Conservation (phyloP, 2,113 vertebrate species). For the Gobius niger region DNA sequence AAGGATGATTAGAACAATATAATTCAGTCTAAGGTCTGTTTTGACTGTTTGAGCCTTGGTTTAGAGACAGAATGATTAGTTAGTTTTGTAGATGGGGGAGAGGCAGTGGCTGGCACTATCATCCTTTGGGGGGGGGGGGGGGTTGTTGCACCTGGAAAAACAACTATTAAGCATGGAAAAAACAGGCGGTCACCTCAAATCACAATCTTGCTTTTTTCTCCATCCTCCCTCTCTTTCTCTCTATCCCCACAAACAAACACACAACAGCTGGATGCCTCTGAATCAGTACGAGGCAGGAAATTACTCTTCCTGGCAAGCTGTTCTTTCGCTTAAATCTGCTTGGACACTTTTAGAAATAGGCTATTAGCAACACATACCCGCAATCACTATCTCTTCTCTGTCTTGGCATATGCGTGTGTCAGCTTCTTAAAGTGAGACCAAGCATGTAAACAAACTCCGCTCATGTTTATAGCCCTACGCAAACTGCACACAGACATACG, state of each 20-base stretch:
- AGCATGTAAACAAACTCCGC: conserved; percentile 50
- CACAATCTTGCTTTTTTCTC: conserved; percentile 18
- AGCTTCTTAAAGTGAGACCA: conserved; percentile 43
- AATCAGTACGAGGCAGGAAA: conserved; percentile 61
- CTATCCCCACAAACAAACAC: conserved; percentile 35
- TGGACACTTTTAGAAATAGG: conserved; percentile 41
- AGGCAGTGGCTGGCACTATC: conserved; percentile 8
- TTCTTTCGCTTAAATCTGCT: conserved; percentile 41
- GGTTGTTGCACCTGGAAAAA: conserved; percentile 55
- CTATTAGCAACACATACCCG: conserved; percentile 16
- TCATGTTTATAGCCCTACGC: conserved; percentile 42
- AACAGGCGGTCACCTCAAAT: conserved; percentile 30
- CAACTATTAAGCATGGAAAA: conserved; percentile 51
- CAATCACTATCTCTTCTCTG: conserved; percentile 1
- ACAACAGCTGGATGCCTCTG: conserved; percentile 62
- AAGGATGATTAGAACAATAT: too few relatives aligned
- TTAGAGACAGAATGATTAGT: conserved; percentile 29
- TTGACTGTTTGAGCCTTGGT: conserved; percentile 22
- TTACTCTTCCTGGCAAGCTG: conserved; percentile 56
- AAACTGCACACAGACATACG: conserved; percentile 11
- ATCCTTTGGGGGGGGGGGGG: not conserved
- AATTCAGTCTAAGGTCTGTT: not conserved
- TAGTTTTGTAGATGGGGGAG: conserved; percentile 9
- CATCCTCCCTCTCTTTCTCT: not conserved
- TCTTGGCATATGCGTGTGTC: conserved; percentile 37